Percentiles rank a stretch among this genome's conserved stretches.
These are phyloP conservation scores for Epicauta chinensis DNA, from an alignment of 1,140 invertebrate genomes.

Conservation along the genomic window DNA sequence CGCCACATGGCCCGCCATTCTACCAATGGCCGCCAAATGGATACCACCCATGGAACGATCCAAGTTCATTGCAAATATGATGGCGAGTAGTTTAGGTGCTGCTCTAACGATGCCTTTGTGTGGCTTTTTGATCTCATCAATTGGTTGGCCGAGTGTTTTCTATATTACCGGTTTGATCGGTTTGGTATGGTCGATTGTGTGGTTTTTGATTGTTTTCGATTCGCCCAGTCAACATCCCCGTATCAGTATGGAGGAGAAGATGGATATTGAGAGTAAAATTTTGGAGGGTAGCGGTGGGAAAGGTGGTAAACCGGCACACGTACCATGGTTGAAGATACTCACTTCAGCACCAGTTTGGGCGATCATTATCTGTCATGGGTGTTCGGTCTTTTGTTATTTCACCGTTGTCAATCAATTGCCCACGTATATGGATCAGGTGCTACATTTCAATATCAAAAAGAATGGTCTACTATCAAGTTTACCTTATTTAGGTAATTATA, in stretches of 20 bases:
- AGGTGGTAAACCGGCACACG: slow-evolving; percentile 50
- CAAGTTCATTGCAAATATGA: slow-evolving; percentile 81
- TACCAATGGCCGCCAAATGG: slow-evolving; percentile 85
- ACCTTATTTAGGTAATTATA: slow-evolving; percentile 63
- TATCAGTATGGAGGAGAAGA: slow-evolving; percentile 71
- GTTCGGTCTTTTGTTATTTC: slow-evolving; percentile 93
- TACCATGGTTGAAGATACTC: slow-evolving; percentile 77
- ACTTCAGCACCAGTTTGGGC: slow-evolving; percentile 85
- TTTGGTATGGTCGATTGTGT: slow-evolving; percentile 73
- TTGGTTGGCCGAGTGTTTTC: slow-evolving; percentile 80
- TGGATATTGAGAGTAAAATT: slow-evolving; percentile 71
- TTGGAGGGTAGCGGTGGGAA: slow-evolving; percentile 44
- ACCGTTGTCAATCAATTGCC: slow-evolving; percentile 90
- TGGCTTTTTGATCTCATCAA: slow-evolving; percentile 68
- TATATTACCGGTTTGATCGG: slow-evolving; percentile 74
- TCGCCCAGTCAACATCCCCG: slow-evolving; percentile 79
- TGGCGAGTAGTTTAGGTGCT: slow-evolving; percentile 78
- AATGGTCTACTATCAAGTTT: slow-evolving; percentile 82
- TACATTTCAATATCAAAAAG: slow-evolving; percentile 78
- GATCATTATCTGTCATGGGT: slow-evolving; percentile 82
- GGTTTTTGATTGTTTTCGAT: slow-evolving; percentile 82
- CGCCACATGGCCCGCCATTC: slow-evolving; percentile 86
- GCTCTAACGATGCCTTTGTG: slow-evolving; percentile 77
- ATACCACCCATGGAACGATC: slow-evolving; percentile 84
- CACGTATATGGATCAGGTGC: slow-evolving; percentile 86